phyloP scores from a whole-genome alignment of 2,113 vertebrate species.

The Eurypyga helias region DNA sequence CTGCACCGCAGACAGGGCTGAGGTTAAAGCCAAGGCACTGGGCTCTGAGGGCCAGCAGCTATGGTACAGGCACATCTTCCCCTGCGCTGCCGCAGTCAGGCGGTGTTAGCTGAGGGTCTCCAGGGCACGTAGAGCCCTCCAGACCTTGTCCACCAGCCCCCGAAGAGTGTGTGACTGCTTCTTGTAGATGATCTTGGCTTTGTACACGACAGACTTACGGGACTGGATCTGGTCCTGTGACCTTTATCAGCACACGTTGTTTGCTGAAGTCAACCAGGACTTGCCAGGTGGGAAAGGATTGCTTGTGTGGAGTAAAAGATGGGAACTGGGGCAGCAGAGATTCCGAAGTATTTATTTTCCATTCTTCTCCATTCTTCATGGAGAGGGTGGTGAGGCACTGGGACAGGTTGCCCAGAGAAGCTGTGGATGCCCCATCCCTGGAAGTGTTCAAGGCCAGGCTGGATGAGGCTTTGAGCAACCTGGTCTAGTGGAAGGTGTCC shows the following conservation, averaged over 20 bases:
- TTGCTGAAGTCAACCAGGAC: neutral
- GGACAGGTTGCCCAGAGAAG: no score
- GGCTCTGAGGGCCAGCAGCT: neutral
- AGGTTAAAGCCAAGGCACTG: neutral
- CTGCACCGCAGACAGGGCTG: neutral
- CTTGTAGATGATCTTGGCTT: neutral
- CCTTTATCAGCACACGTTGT: neutral
- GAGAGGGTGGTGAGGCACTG: no score
- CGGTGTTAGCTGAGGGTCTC: neutral
- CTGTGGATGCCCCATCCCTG: no score
- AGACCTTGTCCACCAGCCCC: neutral
- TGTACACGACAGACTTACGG: neutral
- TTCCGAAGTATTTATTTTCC: neutral
- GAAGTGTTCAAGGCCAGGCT: no score
- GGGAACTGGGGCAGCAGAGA: neutral
- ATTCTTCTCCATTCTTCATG: no score
- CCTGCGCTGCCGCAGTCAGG: neutral
- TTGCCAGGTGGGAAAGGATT: neutral
- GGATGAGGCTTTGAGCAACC: no score
- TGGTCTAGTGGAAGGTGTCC: no score
- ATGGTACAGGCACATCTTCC: neutral
- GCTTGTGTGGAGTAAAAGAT: neutral
- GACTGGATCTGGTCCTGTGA: neutral
- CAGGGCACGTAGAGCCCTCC: neutral
- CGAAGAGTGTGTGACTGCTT: neutral